phyloP scores from a whole-genome alignment of 2,888 invertebrate genomes.

The Frankliniella fusca region DNA sequence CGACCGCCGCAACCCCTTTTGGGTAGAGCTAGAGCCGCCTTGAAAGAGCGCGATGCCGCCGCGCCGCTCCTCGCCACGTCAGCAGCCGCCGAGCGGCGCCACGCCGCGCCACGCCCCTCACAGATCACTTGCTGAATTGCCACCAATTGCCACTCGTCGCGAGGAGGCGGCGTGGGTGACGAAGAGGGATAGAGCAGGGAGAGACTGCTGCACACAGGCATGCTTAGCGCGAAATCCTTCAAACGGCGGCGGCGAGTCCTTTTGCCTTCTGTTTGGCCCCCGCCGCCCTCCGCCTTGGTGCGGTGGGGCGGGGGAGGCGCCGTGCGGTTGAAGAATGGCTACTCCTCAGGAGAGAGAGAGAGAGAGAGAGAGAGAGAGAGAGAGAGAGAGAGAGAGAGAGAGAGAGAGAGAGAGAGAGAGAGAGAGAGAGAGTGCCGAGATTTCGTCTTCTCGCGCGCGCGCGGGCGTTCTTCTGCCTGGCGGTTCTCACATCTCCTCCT shows the following conservation, averaged over 20 bases:
- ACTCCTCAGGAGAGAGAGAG: not conserved
- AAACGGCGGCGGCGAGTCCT: not conserved
- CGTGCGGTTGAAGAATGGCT: not conserved
- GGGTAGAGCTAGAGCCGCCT: too few relatives aligned
- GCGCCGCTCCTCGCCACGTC: not conserved
- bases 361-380: too few relatives aligned
- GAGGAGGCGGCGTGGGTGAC: not conserved
- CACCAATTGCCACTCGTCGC: not conserved
- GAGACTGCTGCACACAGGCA: not conserved
- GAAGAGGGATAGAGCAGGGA: not conserved
- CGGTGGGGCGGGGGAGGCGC: too few relatives aligned
- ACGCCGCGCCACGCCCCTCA: not conserved
- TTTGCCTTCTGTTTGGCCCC: not conserved
- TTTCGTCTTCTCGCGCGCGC: not conserved
- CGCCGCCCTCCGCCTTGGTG: too few relatives aligned
- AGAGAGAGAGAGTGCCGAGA: not conserved
- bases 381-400: too few relatives aligned
- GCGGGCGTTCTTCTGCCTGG: not conserved
- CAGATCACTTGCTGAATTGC: not conserved
- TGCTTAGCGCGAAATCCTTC: too few relatives aligned
- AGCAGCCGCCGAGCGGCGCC: not conserved
- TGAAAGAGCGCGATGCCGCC: too few relatives aligned
- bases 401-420: too few relatives aligned
- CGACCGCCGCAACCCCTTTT: too few relatives aligned
- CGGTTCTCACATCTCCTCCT: not conserved